A percentile compares a stretch with the other conserved stretches of the same genome.
These are phyloP conservation scores for Archilochus colubris DNA, from an alignment of 2,113 vertebrate genomes.

Conservation along the genomic window DNA sequence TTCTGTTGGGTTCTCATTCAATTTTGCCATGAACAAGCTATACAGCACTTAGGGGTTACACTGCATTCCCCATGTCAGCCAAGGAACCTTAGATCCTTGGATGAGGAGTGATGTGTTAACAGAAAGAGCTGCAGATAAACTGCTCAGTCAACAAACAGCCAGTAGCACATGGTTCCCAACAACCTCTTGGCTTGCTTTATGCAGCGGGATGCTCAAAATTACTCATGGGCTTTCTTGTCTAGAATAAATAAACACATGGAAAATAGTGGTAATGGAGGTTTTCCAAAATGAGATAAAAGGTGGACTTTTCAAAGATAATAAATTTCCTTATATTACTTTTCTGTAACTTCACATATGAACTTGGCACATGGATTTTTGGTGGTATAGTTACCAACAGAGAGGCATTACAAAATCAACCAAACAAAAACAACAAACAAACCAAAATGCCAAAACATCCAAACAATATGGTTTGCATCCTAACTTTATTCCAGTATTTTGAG, in stretches of 20 bases:
- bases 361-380: neutral
- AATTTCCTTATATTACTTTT: slow-evolving; percentile 5
- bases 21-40: neutral
- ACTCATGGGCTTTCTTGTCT: neutral
- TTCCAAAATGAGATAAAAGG: slow-evolving; percentile 32
- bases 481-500: neutral
- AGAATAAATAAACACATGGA: slow-evolving; percentile 17
- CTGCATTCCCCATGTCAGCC: neutral
- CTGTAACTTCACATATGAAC: neutral
- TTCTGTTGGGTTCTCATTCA: neutral
- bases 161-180: slow-evolving; percentile 16
- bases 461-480: neutral
- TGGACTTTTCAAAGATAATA: neutral
- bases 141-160: slow-evolving; percentile 3
- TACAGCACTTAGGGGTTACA: neutral
- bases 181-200: slow-evolving; percentile 30
- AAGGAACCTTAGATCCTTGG: neutral
- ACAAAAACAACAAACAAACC: neutral
- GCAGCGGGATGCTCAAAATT: neutral
- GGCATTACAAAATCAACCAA: neutral
- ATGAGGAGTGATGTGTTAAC: neutral
- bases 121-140: neutral
- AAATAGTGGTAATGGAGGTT: slow-evolving; percentile 16
- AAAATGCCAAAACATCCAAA: neutral
- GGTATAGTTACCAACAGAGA: neutral